Evolutionary conservation across 2,888 invertebrate genomes (phyloP).

Genomic region (Dryobotodes eremita): DNA sequence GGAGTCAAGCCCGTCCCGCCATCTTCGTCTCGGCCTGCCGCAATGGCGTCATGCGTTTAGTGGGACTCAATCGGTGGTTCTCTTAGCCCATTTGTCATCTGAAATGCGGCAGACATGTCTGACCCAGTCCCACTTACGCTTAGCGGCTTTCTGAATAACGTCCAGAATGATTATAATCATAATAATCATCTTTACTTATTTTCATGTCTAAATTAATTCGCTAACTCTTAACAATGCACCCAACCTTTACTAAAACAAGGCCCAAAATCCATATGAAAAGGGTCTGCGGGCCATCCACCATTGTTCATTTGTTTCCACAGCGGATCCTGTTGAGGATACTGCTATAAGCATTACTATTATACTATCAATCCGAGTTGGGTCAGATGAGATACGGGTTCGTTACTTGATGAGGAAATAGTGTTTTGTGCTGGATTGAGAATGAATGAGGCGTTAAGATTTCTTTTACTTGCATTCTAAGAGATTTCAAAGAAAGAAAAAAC

Average conservation of each 20-base stretch:
- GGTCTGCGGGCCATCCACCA: conserved; percentile 16
- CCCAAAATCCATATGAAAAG: conserved; percentile 30
- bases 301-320: conserved; percentile 46
- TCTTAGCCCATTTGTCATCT: too few relatives aligned
- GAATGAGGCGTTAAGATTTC: not conserved
- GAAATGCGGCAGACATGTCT: too few relatives aligned
- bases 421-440: not conserved
- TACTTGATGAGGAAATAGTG: conserved; percentile 20
- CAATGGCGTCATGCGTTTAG: too few relatives aligned
- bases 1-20: too few relatives aligned
- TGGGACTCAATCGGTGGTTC: too few relatives aligned
- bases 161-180: too few relatives aligned
- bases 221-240: conserved; percentile 17
- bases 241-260: conserved; percentile 24
- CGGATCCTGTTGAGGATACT: conserved; percentile 1
- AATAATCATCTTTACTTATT: too few relatives aligned
- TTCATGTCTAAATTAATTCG: not conserved
- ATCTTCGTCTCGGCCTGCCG: too few relatives aligned
- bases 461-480: too few relatives aligned
- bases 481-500: not conserved
- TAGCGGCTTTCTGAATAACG: too few relatives aligned
- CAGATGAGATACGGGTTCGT: conserved; percentile 5
- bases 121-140: too few relatives aligned
- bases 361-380: conserved; percentile 32
- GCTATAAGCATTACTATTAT: conserved; percentile 17